phyloP scores from a whole-genome alignment of 2,797 vertebrate genomes.

The Dendrocincla fuliginosa region DNA sequence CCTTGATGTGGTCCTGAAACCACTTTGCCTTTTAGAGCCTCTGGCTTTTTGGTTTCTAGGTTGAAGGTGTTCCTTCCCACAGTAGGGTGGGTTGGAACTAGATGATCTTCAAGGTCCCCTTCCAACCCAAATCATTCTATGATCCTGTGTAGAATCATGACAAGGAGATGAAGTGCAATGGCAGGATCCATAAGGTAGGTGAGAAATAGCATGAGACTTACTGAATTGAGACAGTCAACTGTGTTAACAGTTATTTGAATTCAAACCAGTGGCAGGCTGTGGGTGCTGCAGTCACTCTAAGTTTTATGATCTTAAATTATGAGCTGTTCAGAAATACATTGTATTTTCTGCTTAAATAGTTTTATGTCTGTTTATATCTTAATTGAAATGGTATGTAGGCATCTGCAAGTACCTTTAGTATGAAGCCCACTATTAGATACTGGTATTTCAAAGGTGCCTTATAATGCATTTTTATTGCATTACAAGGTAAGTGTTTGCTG shows the following conservation, averaged over 20 bases:
- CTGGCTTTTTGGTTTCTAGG: neutral
- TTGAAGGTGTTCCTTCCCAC: neutral
- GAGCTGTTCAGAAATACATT: neutral
- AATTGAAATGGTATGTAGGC: neutral
- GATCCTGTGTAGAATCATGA: neutral
- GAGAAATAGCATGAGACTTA: neutral
- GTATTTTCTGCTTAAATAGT: slow-evolving; percentile 14
- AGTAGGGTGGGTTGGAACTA: accelerated
- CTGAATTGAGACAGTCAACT: neutral
- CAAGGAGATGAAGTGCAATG: neutral
- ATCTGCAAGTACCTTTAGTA: neutral
- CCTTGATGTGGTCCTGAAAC: neutral
- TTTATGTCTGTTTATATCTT: slow-evolving; percentile 26
- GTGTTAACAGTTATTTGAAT: neutral
- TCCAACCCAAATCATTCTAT: neutral
- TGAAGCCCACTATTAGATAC: neutral
- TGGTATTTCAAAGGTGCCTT: neutral
- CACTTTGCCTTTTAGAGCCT: neutral
- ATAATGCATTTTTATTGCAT: neutral
- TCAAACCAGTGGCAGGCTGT: neutral
- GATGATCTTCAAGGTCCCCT: neutral
- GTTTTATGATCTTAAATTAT: slow-evolving; percentile 17
- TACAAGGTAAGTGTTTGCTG: neutral
- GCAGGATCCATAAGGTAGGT: neutral
- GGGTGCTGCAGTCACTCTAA: neutral